Conservation (phyloP, 2,113 vertebrate genomes). For the Sebastes schlegelii region DNA sequence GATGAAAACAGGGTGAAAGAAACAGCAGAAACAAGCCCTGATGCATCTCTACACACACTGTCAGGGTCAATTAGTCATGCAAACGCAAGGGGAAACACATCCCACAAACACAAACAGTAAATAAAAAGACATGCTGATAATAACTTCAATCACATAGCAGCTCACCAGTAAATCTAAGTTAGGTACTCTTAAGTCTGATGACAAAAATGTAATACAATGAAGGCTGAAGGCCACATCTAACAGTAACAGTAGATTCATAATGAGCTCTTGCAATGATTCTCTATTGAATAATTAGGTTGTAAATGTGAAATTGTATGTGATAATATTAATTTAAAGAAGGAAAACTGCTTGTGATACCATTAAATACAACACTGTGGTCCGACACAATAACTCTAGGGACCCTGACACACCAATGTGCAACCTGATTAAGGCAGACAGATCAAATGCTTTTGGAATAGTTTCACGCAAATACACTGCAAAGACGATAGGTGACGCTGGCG, state of each 20-base stretch:
- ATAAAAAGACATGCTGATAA: constrained; percentile 16
- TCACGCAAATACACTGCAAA: neutral
- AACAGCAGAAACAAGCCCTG: constrained; percentile 69
- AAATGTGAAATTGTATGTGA: neutral
- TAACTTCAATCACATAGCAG: constrained; percentile 17
- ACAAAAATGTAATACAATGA: neutral
- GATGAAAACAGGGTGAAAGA: constrained; percentile 56
- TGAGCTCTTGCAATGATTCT: neutral
- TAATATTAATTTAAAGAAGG: neutral
- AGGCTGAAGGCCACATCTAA: neutral
- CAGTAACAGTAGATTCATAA: neutral
- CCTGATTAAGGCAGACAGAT: no score
- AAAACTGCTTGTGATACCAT: neutral
- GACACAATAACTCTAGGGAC: neutral
- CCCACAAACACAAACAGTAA: constrained; percentile 22
- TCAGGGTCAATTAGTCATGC: constrained; percentile 67
- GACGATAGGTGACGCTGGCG: neutral
- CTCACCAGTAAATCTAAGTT: constrained; percentile 10
- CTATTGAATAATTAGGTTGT: neutral
- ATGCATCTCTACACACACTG: constrained; percentile 75
- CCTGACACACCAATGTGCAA: constrained; percentile 13
- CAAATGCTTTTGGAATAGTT: no score
- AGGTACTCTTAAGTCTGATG: neutral
- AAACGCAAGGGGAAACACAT: constrained; percentile 44
- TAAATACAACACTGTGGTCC: neutral